Conservation (phyloP, 1,140 invertebrate genomes). For the Calycopis cecrops region DNA sequence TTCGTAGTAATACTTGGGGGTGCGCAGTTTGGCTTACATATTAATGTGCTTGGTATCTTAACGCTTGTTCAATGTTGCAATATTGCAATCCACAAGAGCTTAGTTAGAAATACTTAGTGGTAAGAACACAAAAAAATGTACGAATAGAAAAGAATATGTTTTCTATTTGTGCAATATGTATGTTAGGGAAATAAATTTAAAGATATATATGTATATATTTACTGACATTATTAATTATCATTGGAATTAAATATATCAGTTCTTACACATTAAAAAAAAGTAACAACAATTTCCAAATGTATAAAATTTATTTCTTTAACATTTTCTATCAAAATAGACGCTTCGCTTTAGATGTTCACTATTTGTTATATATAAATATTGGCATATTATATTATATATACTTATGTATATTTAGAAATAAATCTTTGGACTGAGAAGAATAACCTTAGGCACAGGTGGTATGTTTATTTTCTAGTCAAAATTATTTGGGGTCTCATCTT, state of each 20-base stretch:
- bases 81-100: not conserved
- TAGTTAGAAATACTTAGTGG: not conserved
- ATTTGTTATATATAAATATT: not conserved
- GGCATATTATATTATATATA: not conserved
- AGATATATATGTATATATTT: not conserved
- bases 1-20: not conserved
- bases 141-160: not conserved
- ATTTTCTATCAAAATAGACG: not conserved
- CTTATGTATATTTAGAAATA: not conserved
- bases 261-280: not conserved
- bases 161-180: too few species aligned
- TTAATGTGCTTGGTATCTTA: slow-evolving; percentile 1
- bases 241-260: not conserved
- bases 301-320: not conserved
- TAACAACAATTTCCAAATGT: not conserved
- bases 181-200: not conserved
- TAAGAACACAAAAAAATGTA: not conserved
- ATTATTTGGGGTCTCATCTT: slow-evolving; percentile 7
- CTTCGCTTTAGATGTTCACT: not conserved
- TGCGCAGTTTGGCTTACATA: not conserved
- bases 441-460: not conserved
- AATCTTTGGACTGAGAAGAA: not conserved
- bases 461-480: not conserved
- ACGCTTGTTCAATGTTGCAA: slow-evolving; percentile 3
- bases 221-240: not conserved